phyloP scores from a whole-genome alignment of 1,140 invertebrate genomes.

The Zeugodacus cucurbitae region DNA sequence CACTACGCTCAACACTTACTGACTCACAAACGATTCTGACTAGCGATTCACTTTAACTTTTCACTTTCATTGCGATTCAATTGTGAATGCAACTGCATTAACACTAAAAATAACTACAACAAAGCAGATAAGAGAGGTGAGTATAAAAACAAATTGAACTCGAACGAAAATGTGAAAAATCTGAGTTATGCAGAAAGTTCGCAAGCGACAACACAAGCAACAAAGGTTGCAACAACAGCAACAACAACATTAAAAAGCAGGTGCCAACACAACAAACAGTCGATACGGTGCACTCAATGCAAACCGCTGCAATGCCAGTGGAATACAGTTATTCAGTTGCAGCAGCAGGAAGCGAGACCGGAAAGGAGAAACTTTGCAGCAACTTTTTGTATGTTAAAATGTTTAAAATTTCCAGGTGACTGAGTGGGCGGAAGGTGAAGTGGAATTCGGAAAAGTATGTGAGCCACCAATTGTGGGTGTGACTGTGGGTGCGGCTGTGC shows the following conservation, averaged over 20 bases:
- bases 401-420: not conserved
- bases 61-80: not conserved
- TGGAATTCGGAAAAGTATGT: not conserved
- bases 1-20: not conserved
- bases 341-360: not conserved
- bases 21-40: too few relatives aligned
- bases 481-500: too few relatives aligned
- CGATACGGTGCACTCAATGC: not conserved
- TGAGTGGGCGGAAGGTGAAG: not conserved
- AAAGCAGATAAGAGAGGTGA: not conserved
- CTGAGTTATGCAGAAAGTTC: constrained; percentile 26
- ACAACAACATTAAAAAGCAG: not conserved
- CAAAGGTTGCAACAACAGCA: not conserved
- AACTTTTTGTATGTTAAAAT: constrained; percentile 1
- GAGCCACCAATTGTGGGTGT: not conserved
- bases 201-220: not conserved
- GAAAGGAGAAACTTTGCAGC: not conserved
- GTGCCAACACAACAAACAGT: not conserved
- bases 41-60: not conserved
- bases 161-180: not conserved
- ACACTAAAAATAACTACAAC: not conserved
- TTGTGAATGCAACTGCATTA: constrained; percentile 19
- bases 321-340: not conserved
- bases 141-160: not conserved
- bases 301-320: not conserved